Evolutionary conservation across 2,113 vertebrate genomes (phyloP).

Genomic region (Hippocampus guttulatus): DNA sequence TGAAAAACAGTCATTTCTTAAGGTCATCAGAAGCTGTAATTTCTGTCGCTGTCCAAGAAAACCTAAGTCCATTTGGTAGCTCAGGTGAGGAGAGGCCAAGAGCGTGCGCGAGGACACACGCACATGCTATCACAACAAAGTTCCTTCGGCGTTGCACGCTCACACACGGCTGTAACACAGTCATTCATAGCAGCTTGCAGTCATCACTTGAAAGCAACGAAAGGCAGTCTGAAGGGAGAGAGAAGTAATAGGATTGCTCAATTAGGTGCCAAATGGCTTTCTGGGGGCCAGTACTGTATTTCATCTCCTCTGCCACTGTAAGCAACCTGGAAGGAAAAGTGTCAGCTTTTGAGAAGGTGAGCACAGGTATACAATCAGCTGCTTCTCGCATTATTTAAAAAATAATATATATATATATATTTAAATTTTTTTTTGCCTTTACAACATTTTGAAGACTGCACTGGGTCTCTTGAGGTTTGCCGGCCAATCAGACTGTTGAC

Average conservation of each 20-base stretch:
- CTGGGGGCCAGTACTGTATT: slow-evolving; percentile 73
- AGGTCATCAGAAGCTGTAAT: slow-evolving; percentile 1
- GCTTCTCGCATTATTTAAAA: slow-evolving; percentile 55
- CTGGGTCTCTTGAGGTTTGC: slow-evolving; percentile 40
- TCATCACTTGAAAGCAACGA: slow-evolving; percentile 62
- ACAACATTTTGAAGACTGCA: slow-evolving; percentile 52
- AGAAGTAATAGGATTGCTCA: slow-evolving; percentile 78
- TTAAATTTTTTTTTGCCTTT: slow-evolving; percentile 68
- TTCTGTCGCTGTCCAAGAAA: slow-evolving; percentile 24
- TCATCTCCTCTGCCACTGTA: slow-evolving; percentile 70
- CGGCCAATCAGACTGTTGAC: slow-evolving; percentile 34
- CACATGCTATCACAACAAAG: slow-evolving; percentile 51
- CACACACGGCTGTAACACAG: slow-evolving; percentile 53
- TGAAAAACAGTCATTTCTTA: background rate
- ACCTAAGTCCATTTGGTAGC: slow-evolving; percentile 42
- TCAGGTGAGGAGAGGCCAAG: slow-evolving; percentile 43
- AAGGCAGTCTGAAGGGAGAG: slow-evolving; percentile 70
- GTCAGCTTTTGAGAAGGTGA: slow-evolving; percentile 57
- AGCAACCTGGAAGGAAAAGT: slow-evolving; percentile 65
- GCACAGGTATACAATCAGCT: slow-evolving; percentile 59
- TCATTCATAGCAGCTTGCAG: slow-evolving; percentile 60
- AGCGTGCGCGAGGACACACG: slow-evolving; percentile 20
- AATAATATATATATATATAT: too few relatives aligned
- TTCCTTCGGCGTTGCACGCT: slow-evolving; percentile 58
- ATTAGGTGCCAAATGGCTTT: slow-evolving; percentile 79